These are phyloP conservation scores for Cuniculus paca DNA, from an alignment of 2,797 vertebrate genomes.

Conservation along the genomic window DNA sequence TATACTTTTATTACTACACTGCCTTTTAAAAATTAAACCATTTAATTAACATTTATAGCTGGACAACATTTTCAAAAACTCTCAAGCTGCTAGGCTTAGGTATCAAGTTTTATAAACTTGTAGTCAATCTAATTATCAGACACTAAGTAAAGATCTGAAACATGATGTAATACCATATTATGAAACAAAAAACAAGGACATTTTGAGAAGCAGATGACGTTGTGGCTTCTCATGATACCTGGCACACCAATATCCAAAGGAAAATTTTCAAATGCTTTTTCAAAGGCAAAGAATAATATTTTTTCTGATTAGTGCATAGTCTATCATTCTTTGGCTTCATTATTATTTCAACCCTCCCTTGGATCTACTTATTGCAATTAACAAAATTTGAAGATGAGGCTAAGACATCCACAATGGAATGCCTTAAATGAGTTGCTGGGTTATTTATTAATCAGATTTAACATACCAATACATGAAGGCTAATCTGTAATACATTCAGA, in stretches of 20 bases:
- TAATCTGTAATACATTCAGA: background rate
- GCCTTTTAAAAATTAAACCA: background rate
- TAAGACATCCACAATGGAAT: background rate
- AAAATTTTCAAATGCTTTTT: background rate
- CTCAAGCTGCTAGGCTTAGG: background rate
- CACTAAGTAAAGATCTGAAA: background rate
- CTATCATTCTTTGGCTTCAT: background rate
- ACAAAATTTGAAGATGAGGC: background rate
- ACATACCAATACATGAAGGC: background rate
- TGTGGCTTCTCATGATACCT: background rate
- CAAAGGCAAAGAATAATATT: background rate
- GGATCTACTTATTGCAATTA: background rate
- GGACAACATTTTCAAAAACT: background rate
- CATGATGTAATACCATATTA: background rate
- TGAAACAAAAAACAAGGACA: background rate
- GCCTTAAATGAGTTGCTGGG: background rate
- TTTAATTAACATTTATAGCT: background rate
- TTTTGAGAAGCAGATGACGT: background rate
- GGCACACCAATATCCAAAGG: background rate
- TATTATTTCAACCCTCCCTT: background rate
- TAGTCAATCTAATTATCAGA: background rate
- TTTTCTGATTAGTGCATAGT: background rate
- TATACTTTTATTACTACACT: background rate
- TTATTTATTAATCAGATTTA: background rate
- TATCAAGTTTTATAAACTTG: background rate